Evolutionary conservation across 2,797 vertebrate genomes (phyloP).

Genomic region (Orestias chungarensis): DNA sequence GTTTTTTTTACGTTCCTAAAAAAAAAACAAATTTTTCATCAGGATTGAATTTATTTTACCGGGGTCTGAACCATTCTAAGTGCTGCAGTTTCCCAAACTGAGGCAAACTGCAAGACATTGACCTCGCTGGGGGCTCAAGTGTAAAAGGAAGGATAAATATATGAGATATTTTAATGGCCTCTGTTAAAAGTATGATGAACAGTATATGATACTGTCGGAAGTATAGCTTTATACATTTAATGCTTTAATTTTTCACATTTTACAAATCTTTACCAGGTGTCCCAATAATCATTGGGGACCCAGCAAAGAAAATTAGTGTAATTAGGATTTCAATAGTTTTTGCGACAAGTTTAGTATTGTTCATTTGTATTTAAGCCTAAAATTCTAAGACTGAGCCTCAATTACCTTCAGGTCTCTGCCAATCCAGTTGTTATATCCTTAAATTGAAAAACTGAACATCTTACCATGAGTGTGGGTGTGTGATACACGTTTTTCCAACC

Average conservation of each 20-base stretch:
- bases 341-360: neutral
- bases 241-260: neutral
- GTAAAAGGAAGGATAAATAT: too few relatives aligned
- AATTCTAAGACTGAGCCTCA: neutral
- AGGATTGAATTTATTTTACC: too few relatives aligned
- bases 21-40: too few relatives aligned
- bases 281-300: neutral
- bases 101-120: neutral
- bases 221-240: too few relatives aligned
- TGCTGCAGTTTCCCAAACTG: too few relatives aligned
- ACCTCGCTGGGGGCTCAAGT: too few relatives aligned
- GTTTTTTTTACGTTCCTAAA: too few relatives aligned
- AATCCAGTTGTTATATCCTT: too few relatives aligned
- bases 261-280: neutral
- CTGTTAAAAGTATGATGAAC: neutral
- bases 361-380: neutral
- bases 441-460: constrained; percentile 5
- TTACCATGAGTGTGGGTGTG: constrained; percentile 57
- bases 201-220: neutral
- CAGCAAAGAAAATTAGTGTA: neutral
- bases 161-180: too few relatives aligned
- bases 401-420: neutral
- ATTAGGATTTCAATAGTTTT: neutral
- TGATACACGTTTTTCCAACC: constrained; percentile 70
- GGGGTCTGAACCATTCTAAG: too few relatives aligned